Conservation (phyloP, 2,113 vertebrate species). For the Eurypyga helias region DNA sequence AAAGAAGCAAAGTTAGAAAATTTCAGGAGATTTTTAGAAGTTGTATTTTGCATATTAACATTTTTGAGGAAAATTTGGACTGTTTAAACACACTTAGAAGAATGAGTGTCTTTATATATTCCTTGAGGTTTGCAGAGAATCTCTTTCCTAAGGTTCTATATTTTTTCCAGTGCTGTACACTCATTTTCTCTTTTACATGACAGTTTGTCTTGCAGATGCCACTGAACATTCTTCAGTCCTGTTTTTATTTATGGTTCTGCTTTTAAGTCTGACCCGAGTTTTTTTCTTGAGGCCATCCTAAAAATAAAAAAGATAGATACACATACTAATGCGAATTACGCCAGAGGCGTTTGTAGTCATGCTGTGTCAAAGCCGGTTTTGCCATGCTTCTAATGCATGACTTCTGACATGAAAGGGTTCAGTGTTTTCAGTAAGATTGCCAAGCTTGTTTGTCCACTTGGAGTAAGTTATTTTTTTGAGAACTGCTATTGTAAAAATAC, state of each 20-base stretch:
- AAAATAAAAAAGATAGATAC: constrained; percentile 66
- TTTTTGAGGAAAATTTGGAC: not conserved
- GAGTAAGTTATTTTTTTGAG: not conserved
- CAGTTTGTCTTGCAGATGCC: constrained; percentile 61
- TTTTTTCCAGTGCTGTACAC: not conserved
- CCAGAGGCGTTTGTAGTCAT: constrained; percentile 27
- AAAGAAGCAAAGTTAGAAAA: not conserved
- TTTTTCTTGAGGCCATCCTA: constrained; percentile 66
- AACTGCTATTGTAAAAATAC: not conserved
- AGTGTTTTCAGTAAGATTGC: not conserved
- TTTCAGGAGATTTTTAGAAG: not conserved
- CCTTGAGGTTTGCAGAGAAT: not conserved
- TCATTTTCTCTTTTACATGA: constrained; percentile 6
- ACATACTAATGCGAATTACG: constrained; percentile 54
- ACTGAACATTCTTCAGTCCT: constrained; percentile 41
- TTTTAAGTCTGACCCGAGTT: constrained; percentile 64
- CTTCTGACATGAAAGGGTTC: not conserved
- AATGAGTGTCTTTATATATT: not conserved
- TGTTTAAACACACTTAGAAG: not conserved
- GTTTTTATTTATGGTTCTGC: constrained; percentile 66
- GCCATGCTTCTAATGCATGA: not conserved
- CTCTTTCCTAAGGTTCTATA: not conserved
- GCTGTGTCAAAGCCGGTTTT: not conserved
- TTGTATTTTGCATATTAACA: not conserved
- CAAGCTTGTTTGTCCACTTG: not conserved